Conservation (phyloP, 1,140 invertebrate species). For the Limonius californicus region DNA sequence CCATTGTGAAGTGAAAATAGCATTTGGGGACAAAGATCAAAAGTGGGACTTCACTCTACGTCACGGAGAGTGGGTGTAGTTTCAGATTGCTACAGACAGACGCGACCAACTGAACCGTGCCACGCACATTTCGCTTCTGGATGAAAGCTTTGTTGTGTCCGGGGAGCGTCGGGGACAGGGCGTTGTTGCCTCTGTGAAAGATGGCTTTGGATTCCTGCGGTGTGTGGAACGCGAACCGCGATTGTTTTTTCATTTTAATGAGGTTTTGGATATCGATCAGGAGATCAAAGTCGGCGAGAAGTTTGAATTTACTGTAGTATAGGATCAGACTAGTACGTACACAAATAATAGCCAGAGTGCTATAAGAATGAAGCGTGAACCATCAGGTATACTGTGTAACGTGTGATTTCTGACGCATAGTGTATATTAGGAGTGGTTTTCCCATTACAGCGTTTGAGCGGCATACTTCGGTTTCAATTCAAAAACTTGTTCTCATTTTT, state of each 20-base stretch:
- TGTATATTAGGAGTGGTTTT: too few species aligned
- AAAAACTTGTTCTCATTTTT: too few species aligned
- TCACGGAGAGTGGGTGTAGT: constrained; percentile 93
- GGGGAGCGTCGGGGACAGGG: constrained; percentile 82
- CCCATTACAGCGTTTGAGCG: too few species aligned
- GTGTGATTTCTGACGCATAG: too few species aligned
- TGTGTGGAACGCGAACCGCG: constrained; percentile 83
- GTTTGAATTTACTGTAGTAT: constrained; percentile 90
- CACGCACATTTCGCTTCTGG: constrained; percentile 85
- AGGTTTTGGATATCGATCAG: constrained; percentile 74
- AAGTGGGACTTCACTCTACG: constrained; percentile 90
- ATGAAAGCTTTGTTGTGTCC: constrained; percentile 88
- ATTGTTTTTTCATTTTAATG: constrained; percentile 85
- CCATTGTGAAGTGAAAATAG: constrained; percentile 86
- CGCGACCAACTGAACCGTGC: constrained; percentile 90
- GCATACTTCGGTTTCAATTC: too few species aligned
- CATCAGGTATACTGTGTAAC: too few species aligned
- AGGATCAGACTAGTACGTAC: constrained; percentile 69
- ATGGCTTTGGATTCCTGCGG: constrained; percentile 83
- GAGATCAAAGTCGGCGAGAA: constrained; percentile 79
- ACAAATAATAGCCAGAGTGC: constrained; percentile 75
- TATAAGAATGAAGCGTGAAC: constrained; percentile 85
- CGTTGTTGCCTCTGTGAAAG: constrained; percentile 79
- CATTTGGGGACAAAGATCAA: constrained; percentile 94
- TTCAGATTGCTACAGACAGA: constrained; percentile 91